Base-by-base conservation (phyloP, 92 coral and sea anemone genomes). In the Epizoanthus illoricatus region DNA sequence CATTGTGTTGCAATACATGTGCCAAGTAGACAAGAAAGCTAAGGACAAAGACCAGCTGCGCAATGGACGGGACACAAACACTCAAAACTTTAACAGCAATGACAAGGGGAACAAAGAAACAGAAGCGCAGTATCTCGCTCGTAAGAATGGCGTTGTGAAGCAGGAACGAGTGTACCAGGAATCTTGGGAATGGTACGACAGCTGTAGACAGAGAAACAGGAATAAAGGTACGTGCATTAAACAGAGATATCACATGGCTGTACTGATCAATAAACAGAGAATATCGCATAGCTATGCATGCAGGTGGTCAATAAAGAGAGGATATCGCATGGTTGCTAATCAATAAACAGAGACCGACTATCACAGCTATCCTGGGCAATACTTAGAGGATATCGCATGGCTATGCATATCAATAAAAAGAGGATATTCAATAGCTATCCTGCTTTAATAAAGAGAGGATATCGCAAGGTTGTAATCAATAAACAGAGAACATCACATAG, bases 151-250 rank as follows among this genome's bases (percentile, higher is more conserved):
- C 3, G 72, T 92, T 80, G 86, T 83, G 65, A 79, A 90, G 20
- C 33, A 24, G 21, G 69, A 86, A 20, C 89, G 93, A 45, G 98
- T 89, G 45, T 84, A 91, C 16, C 93, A 94, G 21, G 99, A 96
- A 57, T 90, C 96, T 10, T 96, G 98, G 98, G 96, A 91, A 80
- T 96, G 94, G 98, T 96, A 96, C 68, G 98, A 96, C 79, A 96
- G 92, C 57, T 96, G 99, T 85, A 81, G 66, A 45, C 87, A 88
- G 55, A 81, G 98, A 69, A 86, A 93, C 41, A 84, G 98, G 49
- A 96, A 96, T 74, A 87, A 86, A 79, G 99, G 99, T 93, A 72
- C 5, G 71, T 64, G 56, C 7, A 45, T 7, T 45, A 45, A 6
- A 19, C 36, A 28, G 36, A 28, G 36, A 28, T 28, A 28, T 28